Conservation (phyloP, 2,888 invertebrate species). For the Epicampocera succincta region DNA sequence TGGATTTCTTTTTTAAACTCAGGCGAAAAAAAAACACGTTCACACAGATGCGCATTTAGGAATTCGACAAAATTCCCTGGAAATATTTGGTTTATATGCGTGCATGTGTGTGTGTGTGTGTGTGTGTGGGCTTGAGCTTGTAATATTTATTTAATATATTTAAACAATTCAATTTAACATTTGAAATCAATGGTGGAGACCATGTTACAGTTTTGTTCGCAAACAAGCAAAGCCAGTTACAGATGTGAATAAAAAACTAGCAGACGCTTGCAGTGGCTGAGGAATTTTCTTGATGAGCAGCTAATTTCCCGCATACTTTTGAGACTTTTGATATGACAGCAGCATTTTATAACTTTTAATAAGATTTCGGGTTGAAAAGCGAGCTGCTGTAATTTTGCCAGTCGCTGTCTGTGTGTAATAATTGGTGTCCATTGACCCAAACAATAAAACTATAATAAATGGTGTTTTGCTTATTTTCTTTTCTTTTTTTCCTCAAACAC, state of each 20-base stretch:
- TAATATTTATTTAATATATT: constrained; percentile 8
- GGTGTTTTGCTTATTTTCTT: constrained; percentile 14
- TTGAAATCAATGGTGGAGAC: not conserved
- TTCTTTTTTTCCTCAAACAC: constrained; percentile 32
- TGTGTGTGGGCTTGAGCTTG: too few relatives aligned
- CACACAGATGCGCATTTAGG: not conserved
- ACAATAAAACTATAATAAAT: constrained; percentile 42
- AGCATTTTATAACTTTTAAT: too few relatives aligned
- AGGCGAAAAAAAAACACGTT: too few relatives aligned
- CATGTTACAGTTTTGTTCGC: not conserved
- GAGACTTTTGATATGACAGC: too few relatives aligned
- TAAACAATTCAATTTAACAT: constrained; percentile 5
- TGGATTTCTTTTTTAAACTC: constrained; percentile 15
- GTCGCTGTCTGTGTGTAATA: constrained; percentile 21
- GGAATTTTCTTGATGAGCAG: too few relatives aligned
- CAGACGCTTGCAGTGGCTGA: too few relatives aligned
- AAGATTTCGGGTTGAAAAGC: too few relatives aligned
- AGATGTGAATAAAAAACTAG: not conserved
- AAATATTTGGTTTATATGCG: too few relatives aligned
- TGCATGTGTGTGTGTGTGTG: not conserved
- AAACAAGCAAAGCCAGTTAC: not conserved
- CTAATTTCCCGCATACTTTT: too few relatives aligned
- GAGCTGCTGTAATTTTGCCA: constrained; percentile 1
- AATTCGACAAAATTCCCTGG: too few relatives aligned
- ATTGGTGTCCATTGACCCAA: constrained; percentile 61